phyloP scores from a whole-genome alignment of 92 coral and sea anemone species.

The Phymanthus crucifer region DNA sequence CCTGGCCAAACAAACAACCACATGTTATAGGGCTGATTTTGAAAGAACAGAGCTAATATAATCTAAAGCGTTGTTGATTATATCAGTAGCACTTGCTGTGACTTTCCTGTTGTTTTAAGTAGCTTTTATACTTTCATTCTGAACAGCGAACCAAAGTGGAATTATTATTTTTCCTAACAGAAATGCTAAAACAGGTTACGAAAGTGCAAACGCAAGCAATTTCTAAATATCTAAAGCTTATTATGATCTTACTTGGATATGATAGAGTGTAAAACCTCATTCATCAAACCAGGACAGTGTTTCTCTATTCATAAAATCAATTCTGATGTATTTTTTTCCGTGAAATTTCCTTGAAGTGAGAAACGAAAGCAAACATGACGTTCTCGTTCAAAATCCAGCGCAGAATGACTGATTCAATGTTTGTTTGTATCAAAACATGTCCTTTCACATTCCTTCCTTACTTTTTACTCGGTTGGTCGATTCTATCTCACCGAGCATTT shows the following conservation, averaged over 20 bases:
- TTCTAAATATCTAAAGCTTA: background rate
- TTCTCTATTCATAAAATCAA: background rate
- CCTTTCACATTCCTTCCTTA: background rate
- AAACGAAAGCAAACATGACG: background rate
- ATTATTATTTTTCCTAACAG: background rate
- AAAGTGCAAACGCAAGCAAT: background rate
- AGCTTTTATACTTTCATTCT: background rate
- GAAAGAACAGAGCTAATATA: background rate
- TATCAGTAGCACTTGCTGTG: background rate
- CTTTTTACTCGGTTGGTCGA: background rate
- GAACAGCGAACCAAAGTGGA: background rate
- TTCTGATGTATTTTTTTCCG: background rate
- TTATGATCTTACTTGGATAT: background rate
- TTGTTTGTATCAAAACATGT: background rate
- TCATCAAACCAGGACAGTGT: background rate
- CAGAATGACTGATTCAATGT: background rate
- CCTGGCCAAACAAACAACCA: slow-evolving; percentile 6
- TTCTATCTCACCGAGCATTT: background rate
- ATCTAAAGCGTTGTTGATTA: background rate
- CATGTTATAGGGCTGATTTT: background rate
- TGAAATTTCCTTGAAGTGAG: background rate
- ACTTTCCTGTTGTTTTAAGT: background rate
- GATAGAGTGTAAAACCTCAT: background rate
- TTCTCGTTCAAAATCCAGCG: background rate
- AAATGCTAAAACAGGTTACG: background rate